Evolutionary conservation across 2,113 vertebrate genomes (phyloP).

Genomic region (Ceuthmochares aereus): DNA sequence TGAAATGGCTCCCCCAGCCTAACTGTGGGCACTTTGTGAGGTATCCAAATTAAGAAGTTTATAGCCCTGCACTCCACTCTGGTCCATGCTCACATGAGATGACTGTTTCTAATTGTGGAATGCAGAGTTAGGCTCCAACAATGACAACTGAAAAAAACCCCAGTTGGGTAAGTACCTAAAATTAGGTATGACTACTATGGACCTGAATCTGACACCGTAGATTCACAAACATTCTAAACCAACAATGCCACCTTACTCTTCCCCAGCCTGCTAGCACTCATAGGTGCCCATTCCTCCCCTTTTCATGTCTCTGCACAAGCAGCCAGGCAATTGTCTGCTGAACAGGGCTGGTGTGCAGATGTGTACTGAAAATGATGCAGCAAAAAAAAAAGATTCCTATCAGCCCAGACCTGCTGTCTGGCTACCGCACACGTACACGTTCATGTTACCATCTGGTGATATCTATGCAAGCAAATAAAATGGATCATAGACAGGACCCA

Average conservation of each 20-base stretch:
- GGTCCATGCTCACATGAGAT: fast-evolving
- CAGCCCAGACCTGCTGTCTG: background rate
- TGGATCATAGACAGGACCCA: background rate
- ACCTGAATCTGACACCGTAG: background rate
- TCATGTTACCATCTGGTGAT: background rate
- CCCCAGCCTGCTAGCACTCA: background rate
- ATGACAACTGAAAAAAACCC: background rate
- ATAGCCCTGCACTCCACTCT: background rate
- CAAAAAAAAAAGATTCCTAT: background rate
- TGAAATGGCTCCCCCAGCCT: background rate
- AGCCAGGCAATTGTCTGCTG: background rate
- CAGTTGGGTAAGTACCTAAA: background rate
- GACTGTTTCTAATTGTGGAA: background rate
- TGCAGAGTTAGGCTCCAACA: background rate
- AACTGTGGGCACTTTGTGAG: fast-evolving
- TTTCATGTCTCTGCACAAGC: background rate
- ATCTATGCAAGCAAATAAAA: background rate
- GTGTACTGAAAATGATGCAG: background rate
- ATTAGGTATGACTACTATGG: background rate
- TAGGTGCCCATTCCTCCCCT: background rate
- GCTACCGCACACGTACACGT: fast-evolving
- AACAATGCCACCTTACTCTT: background rate
- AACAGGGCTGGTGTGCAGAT: background rate
- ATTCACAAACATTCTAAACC: background rate
- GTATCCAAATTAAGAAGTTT: fast-evolving